A percentile compares a stretch with the other conserved stretches of the same genome.
Evolutionary conservation across 1,140 invertebrate genomes (phyloP).

Genomic region (Drosophila ficusphila): DNA sequence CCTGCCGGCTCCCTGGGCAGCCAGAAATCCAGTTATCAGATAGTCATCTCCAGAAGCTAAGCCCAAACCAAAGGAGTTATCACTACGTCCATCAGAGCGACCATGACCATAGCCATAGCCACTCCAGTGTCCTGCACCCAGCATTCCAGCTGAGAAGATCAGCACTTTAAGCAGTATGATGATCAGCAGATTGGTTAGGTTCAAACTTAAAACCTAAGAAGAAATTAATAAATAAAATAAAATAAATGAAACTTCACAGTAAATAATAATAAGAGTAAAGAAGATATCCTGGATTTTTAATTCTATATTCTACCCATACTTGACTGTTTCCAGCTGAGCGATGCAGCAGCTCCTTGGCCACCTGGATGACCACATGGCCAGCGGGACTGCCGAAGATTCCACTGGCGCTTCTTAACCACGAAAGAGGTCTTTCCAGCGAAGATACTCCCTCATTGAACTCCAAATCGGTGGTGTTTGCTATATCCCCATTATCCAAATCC

Average conservation of each 20-base stretch:
- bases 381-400: conserved; percentile 85
- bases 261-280: too few species aligned
- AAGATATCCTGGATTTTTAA: too few species aligned
- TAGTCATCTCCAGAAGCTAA: conserved; percentile 88
- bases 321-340: conserved; percentile 88
- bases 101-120: conserved; percentile 85
- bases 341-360: conserved; percentile 88
- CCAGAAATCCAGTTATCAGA: conserved; percentile 88
- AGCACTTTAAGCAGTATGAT: conserved; percentile 92
- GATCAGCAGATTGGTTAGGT: conserved; percentile 92
- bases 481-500: conserved; percentile 7
- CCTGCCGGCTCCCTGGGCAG: conserved; percentile 87
- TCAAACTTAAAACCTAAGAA: conserved; percentile 89
- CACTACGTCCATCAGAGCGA: conserved; percentile 77
- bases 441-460: background rate
- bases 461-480: conserved; percentile 5
- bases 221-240: background rate
- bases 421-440: conserved; percentile 56
- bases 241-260: conserved; percentile 80
- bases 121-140: conserved; percentile 88
- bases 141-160: conserved; percentile 91
- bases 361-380: conserved; percentile 86
- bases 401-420: conserved; percentile 85
- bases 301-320: conserved; percentile 64
- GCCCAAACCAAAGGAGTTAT: conserved; percentile 83